phyloP scores from a whole-genome alignment of 2,113 vertebrate genomes.

The Isurus oxyrinchus region DNA sequence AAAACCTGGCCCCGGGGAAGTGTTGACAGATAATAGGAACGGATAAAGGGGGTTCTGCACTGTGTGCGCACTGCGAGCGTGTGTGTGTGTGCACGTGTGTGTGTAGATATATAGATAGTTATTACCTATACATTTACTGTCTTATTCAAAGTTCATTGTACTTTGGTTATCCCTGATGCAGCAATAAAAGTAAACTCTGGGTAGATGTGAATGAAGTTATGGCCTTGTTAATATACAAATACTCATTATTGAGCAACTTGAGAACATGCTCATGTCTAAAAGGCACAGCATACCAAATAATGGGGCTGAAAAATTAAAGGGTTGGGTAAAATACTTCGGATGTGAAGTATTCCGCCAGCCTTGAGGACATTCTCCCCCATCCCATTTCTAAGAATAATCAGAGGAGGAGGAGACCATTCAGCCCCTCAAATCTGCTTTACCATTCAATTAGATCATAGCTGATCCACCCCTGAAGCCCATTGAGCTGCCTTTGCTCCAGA shows the following conservation, averaged over 20 bases:
- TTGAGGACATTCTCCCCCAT: neutral
- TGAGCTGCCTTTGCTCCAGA: neutral
- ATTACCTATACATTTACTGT: neutral
- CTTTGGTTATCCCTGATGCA: neutral
- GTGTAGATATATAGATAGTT: neutral
- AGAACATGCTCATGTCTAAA: neutral
- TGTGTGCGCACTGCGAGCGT: neutral
- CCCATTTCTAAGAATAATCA: neutral
- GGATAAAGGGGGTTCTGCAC: neutral
- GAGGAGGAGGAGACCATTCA: neutral
- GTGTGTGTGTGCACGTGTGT: neutral
- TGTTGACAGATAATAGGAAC: neutral
- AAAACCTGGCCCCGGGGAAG: neutral
- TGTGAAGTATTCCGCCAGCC: neutral
- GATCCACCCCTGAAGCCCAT: neutral
- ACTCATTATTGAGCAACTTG: neutral
- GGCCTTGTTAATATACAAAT: neutral
- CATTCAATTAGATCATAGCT: neutral
- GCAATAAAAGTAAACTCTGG: neutral
- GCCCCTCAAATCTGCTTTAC: neutral
- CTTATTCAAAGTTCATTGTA: slow-evolving; percentile 1
- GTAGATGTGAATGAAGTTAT: neutral
- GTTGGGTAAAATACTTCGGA: neutral
- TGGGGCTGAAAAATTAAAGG: neutral
- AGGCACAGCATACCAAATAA: neutral